Percentiles rank a stretch among this genome's conserved stretches.
Evolutionary conservation across 2,888 invertebrate genomes (phyloP).

Genomic region (Trachelus stipa): DNA sequence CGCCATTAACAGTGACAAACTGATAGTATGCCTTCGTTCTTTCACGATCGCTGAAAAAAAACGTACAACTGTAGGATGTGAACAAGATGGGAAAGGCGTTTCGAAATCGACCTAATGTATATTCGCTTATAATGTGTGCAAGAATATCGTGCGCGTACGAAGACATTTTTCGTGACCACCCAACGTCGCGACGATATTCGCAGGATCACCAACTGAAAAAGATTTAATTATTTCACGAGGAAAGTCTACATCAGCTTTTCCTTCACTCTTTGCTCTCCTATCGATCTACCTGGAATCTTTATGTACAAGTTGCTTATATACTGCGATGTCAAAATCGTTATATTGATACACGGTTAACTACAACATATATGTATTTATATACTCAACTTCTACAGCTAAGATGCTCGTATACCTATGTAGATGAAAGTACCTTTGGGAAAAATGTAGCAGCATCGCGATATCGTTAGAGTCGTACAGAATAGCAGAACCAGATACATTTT

Average conservation of each 20-base stretch:
- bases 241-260: neutral
- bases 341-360: neutral
- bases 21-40: neutral
- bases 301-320: neutral
- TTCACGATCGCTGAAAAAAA: neutral
- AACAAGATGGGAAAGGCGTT: too few relatives aligned
- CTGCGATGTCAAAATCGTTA: neutral
- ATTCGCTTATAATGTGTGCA: too few relatives aligned
- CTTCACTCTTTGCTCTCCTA: neutral
- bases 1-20: neutral
- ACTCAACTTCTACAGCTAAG: neutral
- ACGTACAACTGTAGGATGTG: too few relatives aligned
- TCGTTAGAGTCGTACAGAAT: constrained; percentile 50
- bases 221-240: neutral
- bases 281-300: neutral
- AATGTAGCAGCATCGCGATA: constrained; percentile 59
- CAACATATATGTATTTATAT: neutral
- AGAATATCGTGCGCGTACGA: too few relatives aligned
- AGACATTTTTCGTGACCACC: too few relatives aligned
- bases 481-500: constrained; percentile 53
- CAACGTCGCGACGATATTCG: too few relatives aligned
- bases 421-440: constrained; percentile 57
- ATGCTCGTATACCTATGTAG: neutral
- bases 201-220: neutral
- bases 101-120: too few relatives aligned